Base-by-base conservation (phyloP, 2,888 invertebrate species). In the Eurytoma californica region DNA sequence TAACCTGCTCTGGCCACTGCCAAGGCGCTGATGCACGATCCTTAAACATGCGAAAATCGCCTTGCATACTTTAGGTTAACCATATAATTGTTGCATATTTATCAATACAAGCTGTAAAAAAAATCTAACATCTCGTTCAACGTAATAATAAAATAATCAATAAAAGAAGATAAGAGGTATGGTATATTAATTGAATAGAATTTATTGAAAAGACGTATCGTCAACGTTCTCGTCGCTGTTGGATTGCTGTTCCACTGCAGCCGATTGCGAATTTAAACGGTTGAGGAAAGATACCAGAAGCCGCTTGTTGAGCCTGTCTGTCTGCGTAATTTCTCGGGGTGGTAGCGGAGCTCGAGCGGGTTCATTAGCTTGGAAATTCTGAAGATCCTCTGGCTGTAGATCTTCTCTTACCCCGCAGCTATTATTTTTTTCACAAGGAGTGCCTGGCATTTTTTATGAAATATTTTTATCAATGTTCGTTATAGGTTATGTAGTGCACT, bases 281-380 rank as follows among this genome's bases (percentile, higher is more conserved):
- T 93, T 91, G 80, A 94, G 91, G 78, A 94, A 91, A 0, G 94
- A 94, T 76, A 93, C 91, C 67, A 94, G 89, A 72, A 94, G 89
- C 85, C 92, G 92, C 87, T 94, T 94, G 86, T 95, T 95, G 77
- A 94, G 85, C 82, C 92, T 92, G 86, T 95, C 94, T 0, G 94
- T 94, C 88, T 92, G 93, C 14, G 93, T 93, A 80, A 92, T 87
- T 89, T 93, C 93, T 70, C 92, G 84, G 39, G 85, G 85, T 51
- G 80, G 80, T n/a, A 12, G 5, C 5, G 39, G 39, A 39, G 83
- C 84, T 39, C 9, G 39, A 5, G 82, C 77, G 14, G 84, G 80
- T 47, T 85, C 83, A 58, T 80, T 81, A 18, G 75, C 83, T 77
- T 84, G 84, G 0, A 67, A 51, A 47, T 79, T 67, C 24, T 68